Percentiles rank a stretch among this genome's conserved stretches.
These are phyloP conservation scores for Metopolophium dirhodum DNA, from an alignment of 1,140 invertebrate species.

Conservation along the genomic window DNA sequence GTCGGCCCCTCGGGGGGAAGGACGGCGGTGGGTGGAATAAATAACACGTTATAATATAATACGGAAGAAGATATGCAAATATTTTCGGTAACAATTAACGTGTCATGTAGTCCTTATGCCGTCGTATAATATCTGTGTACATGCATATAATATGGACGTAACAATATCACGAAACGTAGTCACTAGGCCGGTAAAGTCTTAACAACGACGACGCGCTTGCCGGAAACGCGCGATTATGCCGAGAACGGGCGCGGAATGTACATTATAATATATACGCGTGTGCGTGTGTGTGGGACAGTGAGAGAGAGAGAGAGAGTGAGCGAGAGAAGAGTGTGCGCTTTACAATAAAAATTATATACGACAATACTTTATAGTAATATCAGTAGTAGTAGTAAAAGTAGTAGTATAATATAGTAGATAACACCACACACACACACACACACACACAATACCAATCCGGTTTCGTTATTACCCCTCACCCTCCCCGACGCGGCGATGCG, in stretches of 20 bases:
- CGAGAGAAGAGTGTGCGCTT: neutral
- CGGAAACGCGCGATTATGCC: constrained; percentile 32
- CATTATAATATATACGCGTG: neutral
- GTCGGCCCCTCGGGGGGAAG: neutral
- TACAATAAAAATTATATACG: constrained; percentile 33
- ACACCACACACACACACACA: neutral
- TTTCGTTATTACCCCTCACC: constrained; percentile 6
- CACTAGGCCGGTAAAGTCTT: constrained; percentile 27
- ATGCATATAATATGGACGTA: neutral
- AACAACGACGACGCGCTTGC: neutral
- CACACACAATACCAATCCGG: neutral
- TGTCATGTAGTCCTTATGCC: neutral
- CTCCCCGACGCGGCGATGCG: neutral
- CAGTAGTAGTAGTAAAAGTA: neutral
- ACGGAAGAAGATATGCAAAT: constrained; percentile 44
- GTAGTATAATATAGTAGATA: neutral
- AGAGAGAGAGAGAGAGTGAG: neutral
- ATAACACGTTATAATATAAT: constrained; percentile 26
- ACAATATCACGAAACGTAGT: constrained; percentile 23
- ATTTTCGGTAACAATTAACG: constrained; percentile 54
- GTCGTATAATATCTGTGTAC: neutral
- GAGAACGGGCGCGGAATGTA: neutral
- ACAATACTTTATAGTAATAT: neutral
- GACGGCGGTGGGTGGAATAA: constrained; percentile 21
- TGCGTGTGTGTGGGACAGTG: neutral